phyloP scores from a whole-genome alignment of 2,113 vertebrate genomes.

The Prunella himalayana region DNA sequence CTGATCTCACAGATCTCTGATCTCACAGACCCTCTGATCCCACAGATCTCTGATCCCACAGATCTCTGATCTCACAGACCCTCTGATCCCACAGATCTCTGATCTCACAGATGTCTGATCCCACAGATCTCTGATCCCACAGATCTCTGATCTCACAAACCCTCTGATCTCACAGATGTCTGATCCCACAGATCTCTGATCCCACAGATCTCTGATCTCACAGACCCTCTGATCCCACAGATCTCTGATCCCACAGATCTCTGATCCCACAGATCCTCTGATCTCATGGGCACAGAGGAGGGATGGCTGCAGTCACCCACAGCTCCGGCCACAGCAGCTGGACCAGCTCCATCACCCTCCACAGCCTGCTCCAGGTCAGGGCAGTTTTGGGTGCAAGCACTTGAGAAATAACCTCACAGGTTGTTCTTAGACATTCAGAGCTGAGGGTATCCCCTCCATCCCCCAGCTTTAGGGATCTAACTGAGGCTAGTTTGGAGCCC shows the following conservation, averaged over 20 bases:
- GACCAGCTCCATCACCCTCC: background rate
- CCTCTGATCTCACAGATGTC: too few relatives aligned
- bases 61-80: too few relatives aligned
- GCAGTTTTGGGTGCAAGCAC: background rate
- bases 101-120: too few relatives aligned
- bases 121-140: too few relatives aligned
- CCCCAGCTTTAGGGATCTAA: background rate
- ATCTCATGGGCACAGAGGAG: slow-evolving; percentile 34
- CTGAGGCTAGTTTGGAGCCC: accelerated
- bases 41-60: too few relatives aligned
- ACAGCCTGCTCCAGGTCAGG: background rate
- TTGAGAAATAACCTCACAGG: background rate
- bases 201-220: slow-evolving; percentile 1
- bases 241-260: background rate
- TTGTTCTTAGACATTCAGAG: background rate
- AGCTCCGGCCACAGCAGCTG: background rate
- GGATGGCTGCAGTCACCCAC: background rate
- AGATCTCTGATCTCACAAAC: too few relatives aligned
- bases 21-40: too few relatives aligned
- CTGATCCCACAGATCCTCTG: slow-evolving; percentile 40
- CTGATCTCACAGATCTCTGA: too few relatives aligned
- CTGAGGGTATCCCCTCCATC: background rate
- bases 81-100: too few relatives aligned
- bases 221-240: slow-evolving; percentile 28
- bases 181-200: too few relatives aligned